phyloP scores from a whole-genome alignment of 2,888 invertebrate genomes.

The Acronicta alni region DNA sequence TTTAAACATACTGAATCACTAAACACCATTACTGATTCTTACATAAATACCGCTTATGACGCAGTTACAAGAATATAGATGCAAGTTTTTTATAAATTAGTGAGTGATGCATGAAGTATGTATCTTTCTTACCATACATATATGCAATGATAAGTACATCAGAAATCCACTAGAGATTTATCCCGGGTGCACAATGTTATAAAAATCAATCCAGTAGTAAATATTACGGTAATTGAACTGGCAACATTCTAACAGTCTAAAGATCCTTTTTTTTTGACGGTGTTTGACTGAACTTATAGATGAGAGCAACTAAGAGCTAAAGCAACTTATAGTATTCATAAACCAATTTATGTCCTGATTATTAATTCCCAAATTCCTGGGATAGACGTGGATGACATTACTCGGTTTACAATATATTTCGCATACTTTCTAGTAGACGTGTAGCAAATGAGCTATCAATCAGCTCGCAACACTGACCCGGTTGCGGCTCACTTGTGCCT shows the following conservation, averaged over 20 bases:
- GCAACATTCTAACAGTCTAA: no score
- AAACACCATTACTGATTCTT: constrained; percentile 15
- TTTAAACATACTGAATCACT: constrained; percentile 17
- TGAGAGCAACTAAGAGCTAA: no score
- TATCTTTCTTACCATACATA: constrained; percentile 21
- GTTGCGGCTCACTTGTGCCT: constrained; percentile 37
- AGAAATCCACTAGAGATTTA: constrained; percentile 22
- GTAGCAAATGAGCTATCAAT: constrained; percentile 39
- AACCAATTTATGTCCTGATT: no score
- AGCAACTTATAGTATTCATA: no score
- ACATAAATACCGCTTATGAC: constrained; percentile 18
- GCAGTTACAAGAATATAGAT: constrained; percentile 6
- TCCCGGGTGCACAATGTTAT: no score
- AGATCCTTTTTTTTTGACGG: no score
- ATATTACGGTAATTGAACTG: no score
- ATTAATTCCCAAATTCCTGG: background rate
- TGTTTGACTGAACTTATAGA: no score
- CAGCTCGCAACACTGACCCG: constrained; percentile 49
- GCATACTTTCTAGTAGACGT: constrained; percentile 37
- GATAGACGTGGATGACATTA: constrained; percentile 2
- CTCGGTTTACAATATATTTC: constrained; percentile 10
- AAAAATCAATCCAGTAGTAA: no score
- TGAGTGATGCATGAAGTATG: constrained; percentile 40
- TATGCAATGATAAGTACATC: constrained; percentile 19
- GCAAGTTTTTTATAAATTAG: constrained; percentile 30